Evolutionary conservation across 2,113 vertebrate genomes (phyloP).

Genomic region (Calypte anna): DNA sequence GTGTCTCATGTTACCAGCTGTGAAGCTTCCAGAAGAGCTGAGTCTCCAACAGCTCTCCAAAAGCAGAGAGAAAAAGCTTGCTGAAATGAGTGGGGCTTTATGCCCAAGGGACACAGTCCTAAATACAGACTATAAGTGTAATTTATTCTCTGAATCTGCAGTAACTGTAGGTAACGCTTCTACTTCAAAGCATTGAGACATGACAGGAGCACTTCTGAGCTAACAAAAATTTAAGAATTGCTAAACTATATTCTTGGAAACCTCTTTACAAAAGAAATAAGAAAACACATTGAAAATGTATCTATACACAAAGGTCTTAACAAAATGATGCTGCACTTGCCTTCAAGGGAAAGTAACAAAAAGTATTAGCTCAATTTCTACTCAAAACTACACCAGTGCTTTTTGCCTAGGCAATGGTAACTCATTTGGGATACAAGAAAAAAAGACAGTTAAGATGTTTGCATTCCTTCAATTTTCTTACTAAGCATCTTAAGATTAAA

Average conservation of each 20-base stretch:
- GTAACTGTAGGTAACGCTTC: background rate
- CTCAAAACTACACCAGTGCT: background rate
- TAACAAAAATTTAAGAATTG: background rate
- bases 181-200: slow-evolving; percentile 4
- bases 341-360: background rate
- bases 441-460: background rate
- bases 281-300: background rate
- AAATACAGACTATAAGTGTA: background rate
- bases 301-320: background rate
- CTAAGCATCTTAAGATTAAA: background rate
- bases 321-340: background rate
- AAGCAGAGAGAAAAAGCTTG: background rate
- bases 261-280: background rate
- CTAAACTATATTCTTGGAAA: background rate
- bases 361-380: background rate
- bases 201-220: background rate
- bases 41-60: background rate
- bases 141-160: background rate
- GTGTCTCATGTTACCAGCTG: background rate
- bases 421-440: background rate
- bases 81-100: background rate
- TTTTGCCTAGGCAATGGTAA: background rate
- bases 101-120: background rate
- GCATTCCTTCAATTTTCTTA: background rate
- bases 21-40: background rate